A percentile compares a stretch with the other conserved stretches of the same genome.
Evolutionary conservation across 2,888 invertebrate genomes (phyloP).

Genomic region (Sinodicranocentrus sp.): DNA sequence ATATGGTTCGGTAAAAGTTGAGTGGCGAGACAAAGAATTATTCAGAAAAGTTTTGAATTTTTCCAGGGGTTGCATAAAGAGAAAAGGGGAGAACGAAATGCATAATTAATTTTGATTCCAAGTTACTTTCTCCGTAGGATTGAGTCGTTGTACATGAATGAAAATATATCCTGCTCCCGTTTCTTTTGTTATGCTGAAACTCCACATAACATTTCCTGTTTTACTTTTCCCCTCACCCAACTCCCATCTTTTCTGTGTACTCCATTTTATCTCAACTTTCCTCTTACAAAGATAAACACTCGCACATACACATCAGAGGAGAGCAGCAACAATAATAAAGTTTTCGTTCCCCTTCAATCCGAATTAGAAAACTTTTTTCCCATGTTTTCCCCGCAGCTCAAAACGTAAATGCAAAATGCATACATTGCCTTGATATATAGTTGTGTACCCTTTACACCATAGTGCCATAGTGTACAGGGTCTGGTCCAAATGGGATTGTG

Average conservation of each 20-base stretch:
- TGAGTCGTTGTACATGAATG: too few relatives aligned
- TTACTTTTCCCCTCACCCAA: too few relatives aligned
- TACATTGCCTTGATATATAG: background rate
- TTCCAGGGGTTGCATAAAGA: background rate
- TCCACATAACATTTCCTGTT: too few relatives aligned
- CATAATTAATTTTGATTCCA: slow-evolving; percentile 55
- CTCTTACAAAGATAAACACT: background rate
- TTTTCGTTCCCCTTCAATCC: slow-evolving; percentile 49
- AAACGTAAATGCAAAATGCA: background rate
- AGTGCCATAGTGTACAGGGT: background rate
- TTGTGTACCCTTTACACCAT: background rate
- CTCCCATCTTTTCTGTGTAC: background rate
- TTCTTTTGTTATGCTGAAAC: too few relatives aligned
- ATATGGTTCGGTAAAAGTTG: background rate
- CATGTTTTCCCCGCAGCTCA: slow-evolving; percentile 11
- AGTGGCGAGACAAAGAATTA: background rate
- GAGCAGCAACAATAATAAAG: slow-evolving; percentile 23
- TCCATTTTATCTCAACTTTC: slow-evolving; percentile 9
- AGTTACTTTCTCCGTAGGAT: too few relatives aligned
- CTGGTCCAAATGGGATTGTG: background rate
- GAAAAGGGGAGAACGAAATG: slow-evolving; percentile 24
- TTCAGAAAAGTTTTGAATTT: background rate
- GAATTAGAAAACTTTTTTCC: slow-evolving; percentile 57
- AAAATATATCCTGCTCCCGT: too few relatives aligned
- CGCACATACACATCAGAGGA: background rate